Evolutionary conservation across 2,888 invertebrate genomes (phyloP), one percentile per base, ranked within the genome.

Genomic region (Linnaemya vulpina): DNA sequence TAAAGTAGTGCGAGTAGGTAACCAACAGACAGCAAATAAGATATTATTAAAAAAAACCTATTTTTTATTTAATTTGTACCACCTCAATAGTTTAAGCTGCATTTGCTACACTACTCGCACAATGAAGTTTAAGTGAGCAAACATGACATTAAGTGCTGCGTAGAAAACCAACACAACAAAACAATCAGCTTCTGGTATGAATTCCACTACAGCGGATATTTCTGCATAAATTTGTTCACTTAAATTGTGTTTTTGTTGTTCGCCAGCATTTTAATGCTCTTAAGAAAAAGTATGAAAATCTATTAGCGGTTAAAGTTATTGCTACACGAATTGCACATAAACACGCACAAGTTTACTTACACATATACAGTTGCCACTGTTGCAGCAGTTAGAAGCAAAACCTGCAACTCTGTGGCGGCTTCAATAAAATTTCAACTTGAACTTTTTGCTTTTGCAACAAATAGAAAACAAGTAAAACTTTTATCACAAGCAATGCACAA

Each of bases 281-380:
- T 58, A 55, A 25, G 8, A 55, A 20, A 55, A 43, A 8, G 49
- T 67, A 74, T 68, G 51, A 53, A 83, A 79, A 70, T 79, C 74
- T 75, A 83, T 79, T 79, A 63, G 68, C 49, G 35, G 62, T 55
- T 73, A 58, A 79, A 75, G 43, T 60, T 84, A 73, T 74, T 46
- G 70, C 70, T 49, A 60, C 58, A 73, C 55, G 43, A 63, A 51
- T 25, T 17, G n/a, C 25, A 30, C 35, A 15, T 17, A 49, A 35
- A 74, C 17, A 43, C 25, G 30, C n/a, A 55, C 30, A 20, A 30
- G n/a, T n/a, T n/a, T 15, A 20, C 20, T 49, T 15, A 11, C 30
- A 22, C 38, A n/a, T 20, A 49, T 40, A 8, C 38, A 38, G 25
- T 25, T 35, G 13, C 35, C 5, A 30, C 30, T 30, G 49, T 13